Percentiles rank a stretch among this genome's conserved stretches.
Conservation (phyloP, 2,113 vertebrate species). For the Amblyopsis rosae region DNA sequence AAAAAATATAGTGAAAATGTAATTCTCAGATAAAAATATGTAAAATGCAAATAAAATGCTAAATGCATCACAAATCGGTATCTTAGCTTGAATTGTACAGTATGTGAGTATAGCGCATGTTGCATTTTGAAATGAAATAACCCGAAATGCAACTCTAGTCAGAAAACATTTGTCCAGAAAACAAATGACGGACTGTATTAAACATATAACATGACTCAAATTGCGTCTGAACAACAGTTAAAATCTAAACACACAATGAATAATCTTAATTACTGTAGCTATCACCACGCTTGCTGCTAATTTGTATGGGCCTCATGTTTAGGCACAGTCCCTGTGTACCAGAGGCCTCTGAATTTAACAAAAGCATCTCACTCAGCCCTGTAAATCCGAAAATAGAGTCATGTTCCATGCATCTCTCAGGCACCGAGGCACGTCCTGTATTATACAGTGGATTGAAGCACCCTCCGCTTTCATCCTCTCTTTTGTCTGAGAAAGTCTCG, state of each 20-base stretch:
- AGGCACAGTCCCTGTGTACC: slow-evolving; percentile 15
- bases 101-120: slow-evolving; percentile 7
- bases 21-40: slow-evolving; percentile 65
- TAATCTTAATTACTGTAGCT: no score
- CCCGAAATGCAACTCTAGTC: not conserved
- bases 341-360: slow-evolving; percentile 40
- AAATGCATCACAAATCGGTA: slow-evolving; percentile 67
- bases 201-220: no score
- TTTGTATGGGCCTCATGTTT: slow-evolving; percentile 53
- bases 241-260: slow-evolving; percentile 54
- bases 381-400: slow-evolving; percentile 51
- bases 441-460: slow-evolving; percentile 49
- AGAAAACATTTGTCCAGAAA: not conserved
- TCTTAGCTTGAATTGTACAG: slow-evolving; percentile 60
- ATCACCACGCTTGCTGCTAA: slow-evolving; percentile 17
- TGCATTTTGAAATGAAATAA: no score
- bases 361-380: slow-evolving; percentile 55
- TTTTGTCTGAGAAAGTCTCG: slow-evolving; percentile 49
- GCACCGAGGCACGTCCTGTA: slow-evolving; percentile 40
- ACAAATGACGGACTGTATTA: not conserved
- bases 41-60: slow-evolving; percentile 66
- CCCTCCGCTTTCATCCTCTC: slow-evolving; percentile 45
- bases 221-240: no score
- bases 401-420: slow-evolving; percentile 37
- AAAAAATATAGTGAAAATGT: slow-evolving; percentile 26